Evolutionary conservation across 2,888 invertebrate genomes (phyloP), one percentile per base, ranked within the genome.

Genomic region (Tholera decimalis): DNA sequence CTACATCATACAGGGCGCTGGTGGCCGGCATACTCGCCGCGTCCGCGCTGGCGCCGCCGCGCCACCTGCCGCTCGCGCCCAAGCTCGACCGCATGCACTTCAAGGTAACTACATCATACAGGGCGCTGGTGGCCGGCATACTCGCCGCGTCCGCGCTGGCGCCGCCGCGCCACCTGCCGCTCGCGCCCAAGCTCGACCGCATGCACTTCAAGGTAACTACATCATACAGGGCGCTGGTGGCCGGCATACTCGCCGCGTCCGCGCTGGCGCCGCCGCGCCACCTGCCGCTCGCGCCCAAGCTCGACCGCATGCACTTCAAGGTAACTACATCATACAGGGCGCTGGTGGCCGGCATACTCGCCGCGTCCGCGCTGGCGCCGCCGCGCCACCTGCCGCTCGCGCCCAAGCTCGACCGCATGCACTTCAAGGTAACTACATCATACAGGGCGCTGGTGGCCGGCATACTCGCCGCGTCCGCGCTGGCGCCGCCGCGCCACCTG

Each of bases 71-170:
- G 44, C 44, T 44, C 39, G 92, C 93, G 80, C 94, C 91, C 41
- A 98, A 98, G 89, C 97, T 98, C 61, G 99, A 99, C 91, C 95
- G 98, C 50, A 98, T 98, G 96, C 99, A 99, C 92, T 99, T 99
- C 89, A 98, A 98, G 93, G 97, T 97, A 83, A 50, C 8, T n/a
- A n/a, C n/a, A n/a, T n/a, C n/a, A n/a, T n/a, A n/a, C n/a, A n/a
- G n/a, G n/a, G n/a, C n/a, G n/a, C n/a, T n/a, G n/a, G n/a, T n/a
- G n/a, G n/a, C n/a, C n/a, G n/a, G n/a, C n/a, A n/a, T n/a, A n/a
- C 7, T 28, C 7, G 6, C 28, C 28, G 28, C 28, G 7, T 28
- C 28, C 28, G 28, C 28, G 3, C 28, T 28, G 7, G 8, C 28
- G 7, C 7, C 28, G 7, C 28, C 28, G 15, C 3, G 35, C 2